Evolutionary conservation across 2,113 vertebrate genomes (phyloP), one percentile per base, ranked within the genome.

Genomic region (Phasianus colchicus): DNA sequence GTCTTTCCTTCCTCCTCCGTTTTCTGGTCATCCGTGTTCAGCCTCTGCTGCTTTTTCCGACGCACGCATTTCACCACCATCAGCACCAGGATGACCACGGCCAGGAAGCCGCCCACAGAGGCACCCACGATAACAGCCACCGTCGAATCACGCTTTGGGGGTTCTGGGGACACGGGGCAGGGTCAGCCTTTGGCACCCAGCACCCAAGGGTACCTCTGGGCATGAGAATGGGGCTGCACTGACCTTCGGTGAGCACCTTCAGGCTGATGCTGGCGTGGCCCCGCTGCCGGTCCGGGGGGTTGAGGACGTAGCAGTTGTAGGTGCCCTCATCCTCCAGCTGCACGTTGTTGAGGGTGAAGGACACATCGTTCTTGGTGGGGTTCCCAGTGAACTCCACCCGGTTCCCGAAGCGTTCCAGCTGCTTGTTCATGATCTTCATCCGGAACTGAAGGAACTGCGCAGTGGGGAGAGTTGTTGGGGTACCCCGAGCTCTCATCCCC

Each of bases 1-100:
- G 98, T 98, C 96, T 99, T 99, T 54, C 98, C 99, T 88, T 99
- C 99, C 96, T 99, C 99, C 91, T 99, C 99, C 5, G 99, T 99
- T 98, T 99, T 99, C 98, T 99, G 98, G 96, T 99, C 99, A 1
- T 99, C 99, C 0, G 99, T 98, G 96, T 98, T 99, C 43, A 99
- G 98, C 78, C 99, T 98, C 98, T 99, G 99, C 96, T 99, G 99
- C 93, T 98, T 98, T 97, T 99, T 99, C 94, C 99, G 98, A 84
- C 99, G 98, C 66, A 99, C 98, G 2, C 99, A 99, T 50, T 99
- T 99, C 92, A 99, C 98, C 21, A 99, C 97, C 81, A 99, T 98
- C 98, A 99, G 99, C 94, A 98, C 98, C 81, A 99, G 98, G 96
- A 99, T 99, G 78, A 99, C 97, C 90, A 99, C 96, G 2, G 99